phyloP scores from a whole-genome alignment of 2,888 invertebrate genomes.

The Ctenicera cuprea region DNA sequence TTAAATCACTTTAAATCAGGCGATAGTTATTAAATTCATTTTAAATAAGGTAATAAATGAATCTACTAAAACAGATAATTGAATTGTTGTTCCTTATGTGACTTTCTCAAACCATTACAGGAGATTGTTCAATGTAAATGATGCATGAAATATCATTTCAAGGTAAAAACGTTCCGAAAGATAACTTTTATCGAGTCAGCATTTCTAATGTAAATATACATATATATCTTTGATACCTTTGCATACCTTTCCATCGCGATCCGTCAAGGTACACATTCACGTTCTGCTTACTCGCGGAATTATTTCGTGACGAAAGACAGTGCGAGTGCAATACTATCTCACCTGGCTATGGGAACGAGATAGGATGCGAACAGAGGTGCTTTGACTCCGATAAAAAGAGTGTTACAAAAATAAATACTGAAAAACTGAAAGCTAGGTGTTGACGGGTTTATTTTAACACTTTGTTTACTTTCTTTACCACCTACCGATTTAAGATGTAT shows the following conservation, averaged over 20 bases:
- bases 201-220: constrained; percentile 32
- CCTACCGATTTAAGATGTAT: constrained; percentile 55
- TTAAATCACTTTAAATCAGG: too few relatives aligned
- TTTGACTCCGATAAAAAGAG: constrained; percentile 39
- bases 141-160: constrained; percentile 22
- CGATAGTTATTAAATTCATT: too few relatives aligned
- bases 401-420: constrained; percentile 53
- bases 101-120: too few relatives aligned
- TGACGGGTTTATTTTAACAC: constrained; percentile 58
- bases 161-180: constrained; percentile 31
- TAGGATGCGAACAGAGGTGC: constrained; percentile 38
- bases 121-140: neutral
- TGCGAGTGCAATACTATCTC: constrained; percentile 29
- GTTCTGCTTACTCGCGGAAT: constrained; percentile 37
- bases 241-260: constrained; percentile 27
- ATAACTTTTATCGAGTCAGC: constrained; percentile 33
- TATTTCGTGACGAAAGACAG: constrained; percentile 26
- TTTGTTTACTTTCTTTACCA: constrained; percentile 58
- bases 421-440: constrained; percentile 48
- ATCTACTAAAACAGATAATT: too few relatives aligned
- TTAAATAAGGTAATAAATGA: too few relatives aligned
- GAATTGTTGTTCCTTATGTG: neutral
- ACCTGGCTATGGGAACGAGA: constrained; percentile 44
- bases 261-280: constrained; percentile 36
- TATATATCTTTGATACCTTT: constrained; percentile 38